phyloP scores from a whole-genome alignment of 1,140 invertebrate species.

The Atopsyche davidsoni region DNA sequence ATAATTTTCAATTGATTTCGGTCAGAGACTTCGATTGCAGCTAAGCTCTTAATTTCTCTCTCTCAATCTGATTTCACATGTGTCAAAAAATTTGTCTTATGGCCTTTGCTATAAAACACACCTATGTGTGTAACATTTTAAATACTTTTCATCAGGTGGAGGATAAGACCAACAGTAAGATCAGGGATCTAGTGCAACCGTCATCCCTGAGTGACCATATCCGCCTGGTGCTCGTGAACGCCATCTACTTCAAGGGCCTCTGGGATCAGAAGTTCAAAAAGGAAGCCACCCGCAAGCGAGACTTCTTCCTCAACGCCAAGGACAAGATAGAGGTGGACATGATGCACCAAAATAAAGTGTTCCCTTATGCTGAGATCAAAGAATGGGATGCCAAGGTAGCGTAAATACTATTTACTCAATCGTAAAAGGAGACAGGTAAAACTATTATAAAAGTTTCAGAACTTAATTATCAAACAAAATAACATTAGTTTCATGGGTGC shows the following conservation, averaged over 20 bases:
- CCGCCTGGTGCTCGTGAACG: constrained; percentile 64
- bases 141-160: constrained; percentile 26
- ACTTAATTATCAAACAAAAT: too few species aligned
- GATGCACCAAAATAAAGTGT: constrained; percentile 22
- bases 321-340: constrained; percentile 25
- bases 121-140: too few species aligned
- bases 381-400: constrained; percentile 26
- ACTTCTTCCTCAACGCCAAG: constrained; percentile 21
- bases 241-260: constrained; percentile 66
- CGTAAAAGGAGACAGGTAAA: too few species aligned
- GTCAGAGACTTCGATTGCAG: too few species aligned
- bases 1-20: too few species aligned
- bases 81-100: too few species aligned
- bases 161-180: constrained; percentile 25
- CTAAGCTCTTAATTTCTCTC: too few species aligned
- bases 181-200: constrained; percentile 43
- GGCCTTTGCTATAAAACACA: too few species aligned
- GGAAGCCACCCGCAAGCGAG: constrained; percentile 8
- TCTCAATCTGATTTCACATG: too few species aligned
- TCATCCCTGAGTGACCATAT: constrained; percentile 46
- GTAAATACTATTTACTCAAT: too few species aligned
- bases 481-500: too few species aligned
- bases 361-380: constrained; percentile 20
- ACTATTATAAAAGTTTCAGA: too few species aligned
- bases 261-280: constrained; percentile 22